Conservation (phyloP, 2,797 vertebrate species). For the Poecilia velifera region DNA sequence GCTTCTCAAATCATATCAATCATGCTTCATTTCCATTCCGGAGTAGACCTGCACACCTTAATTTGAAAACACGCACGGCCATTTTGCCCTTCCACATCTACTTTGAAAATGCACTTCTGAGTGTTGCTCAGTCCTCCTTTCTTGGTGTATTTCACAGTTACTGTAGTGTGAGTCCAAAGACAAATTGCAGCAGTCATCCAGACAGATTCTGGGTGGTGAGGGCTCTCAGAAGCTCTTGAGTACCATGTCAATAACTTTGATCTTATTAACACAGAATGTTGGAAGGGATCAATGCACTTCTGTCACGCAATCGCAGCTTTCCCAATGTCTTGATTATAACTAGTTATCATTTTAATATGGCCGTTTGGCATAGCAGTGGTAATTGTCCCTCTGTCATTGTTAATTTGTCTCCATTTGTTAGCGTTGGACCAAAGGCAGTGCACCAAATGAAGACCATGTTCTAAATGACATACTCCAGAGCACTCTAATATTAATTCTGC, state of each 20-base stretch:
- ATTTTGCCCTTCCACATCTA: conserved; percentile 62
- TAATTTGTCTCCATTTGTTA: conserved; percentile 65
- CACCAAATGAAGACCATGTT: conserved; percentile 60
- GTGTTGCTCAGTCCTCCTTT: conserved; percentile 48
- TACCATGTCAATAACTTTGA: conserved; percentile 61
- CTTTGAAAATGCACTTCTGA: conserved; percentile 51
- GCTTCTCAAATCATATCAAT: conserved; percentile 74
- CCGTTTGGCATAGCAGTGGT: conserved; percentile 54
- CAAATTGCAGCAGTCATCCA: conserved; percentile 49
- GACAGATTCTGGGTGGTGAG: conserved; percentile 47
- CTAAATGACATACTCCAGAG: conserved; percentile 57
- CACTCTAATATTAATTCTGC: conserved; percentile 44
- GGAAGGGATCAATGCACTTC: conserved; percentile 64
- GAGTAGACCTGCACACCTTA: conserved; percentile 58
- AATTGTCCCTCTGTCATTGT: conserved; percentile 68
- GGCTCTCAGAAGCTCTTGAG: conserved; percentile 44
- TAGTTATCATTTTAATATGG: conserved; percentile 63
- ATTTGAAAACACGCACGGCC: conserved; percentile 50
- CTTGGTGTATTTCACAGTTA: conserved; percentile 15
- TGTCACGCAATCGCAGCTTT: conserved; percentile 50
- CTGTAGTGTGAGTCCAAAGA: conserved; percentile 30
- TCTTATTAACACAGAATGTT: conserved; percentile 54
- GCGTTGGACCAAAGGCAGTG: conserved; percentile 48
- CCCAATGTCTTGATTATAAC: conserved; percentile 62
- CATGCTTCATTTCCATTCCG: conserved; percentile 71